Evolutionary conservation across 92 coral and sea anemone species (phyloP), one percentile per base, ranked within the genome.

Genomic region (Palythoa grandiflora): DNA sequence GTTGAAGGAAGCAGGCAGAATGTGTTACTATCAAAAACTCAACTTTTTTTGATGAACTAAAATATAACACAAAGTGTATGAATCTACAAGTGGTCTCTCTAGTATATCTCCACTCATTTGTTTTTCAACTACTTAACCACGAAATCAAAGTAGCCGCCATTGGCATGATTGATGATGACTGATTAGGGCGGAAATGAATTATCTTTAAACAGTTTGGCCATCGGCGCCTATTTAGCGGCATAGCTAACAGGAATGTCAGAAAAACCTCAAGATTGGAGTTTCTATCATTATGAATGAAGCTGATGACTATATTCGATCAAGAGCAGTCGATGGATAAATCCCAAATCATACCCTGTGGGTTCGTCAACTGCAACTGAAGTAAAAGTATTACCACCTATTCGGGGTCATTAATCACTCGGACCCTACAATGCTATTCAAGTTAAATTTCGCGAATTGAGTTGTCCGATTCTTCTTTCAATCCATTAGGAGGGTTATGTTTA

Each of bases 211-310:
- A 63, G 73, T 71, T 81, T 38, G 65, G 44, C 86, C 73, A 54
- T 81, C 86, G 86, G 86, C 86, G 86, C 86, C 86, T 81, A 81
- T 63, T 81, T 81, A 81, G 86, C 74, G 75, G 75, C 57, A 47
- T 21, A 6, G 35, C 86, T 9, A 44, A 28, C 86, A 35, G 4
- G 12, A 20, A 44, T 81, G 86, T 19, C 86, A 81, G 47, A 66
- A 48, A 48, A 52, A 28, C 10, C 10, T 36, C 14, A 50, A 35
- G 75, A 19, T 13, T 40, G 54, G 74, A 44, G 17, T 44, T 52
- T 47, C 11, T 13, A 63, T 35, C 60, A 70, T 65, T 16, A 21
- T 20, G 9, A 81, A 17, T 9, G 19, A 66, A 51, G 35, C 38
- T 68, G 7, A 44, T 12, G 66, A 38, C 61, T 11, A 39, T 51